Conservation (phyloP, 2,797 vertebrate species). For the Scarus forsteni region DNA sequence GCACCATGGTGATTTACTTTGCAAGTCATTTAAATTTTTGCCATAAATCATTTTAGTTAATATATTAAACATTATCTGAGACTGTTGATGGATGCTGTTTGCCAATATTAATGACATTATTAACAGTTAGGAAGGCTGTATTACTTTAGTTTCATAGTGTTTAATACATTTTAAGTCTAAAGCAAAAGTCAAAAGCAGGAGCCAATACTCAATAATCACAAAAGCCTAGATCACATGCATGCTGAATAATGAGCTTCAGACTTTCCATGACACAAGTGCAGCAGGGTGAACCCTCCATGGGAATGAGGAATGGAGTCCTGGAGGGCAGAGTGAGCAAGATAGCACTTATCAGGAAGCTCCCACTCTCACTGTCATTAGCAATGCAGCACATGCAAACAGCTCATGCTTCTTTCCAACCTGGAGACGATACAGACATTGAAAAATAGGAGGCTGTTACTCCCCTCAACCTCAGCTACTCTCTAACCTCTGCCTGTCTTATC, state of each 20-base stretch:
- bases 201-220: background rate
- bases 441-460: slow-evolving; percentile 53
- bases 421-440: slow-evolving; percentile 57
- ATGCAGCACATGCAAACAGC: slow-evolving; percentile 38
- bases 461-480: background rate
- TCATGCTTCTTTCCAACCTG: slow-evolving; percentile 38
- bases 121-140: background rate
- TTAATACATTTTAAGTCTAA: background rate
- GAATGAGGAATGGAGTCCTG: slow-evolving; percentile 37
- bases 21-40: too few relatives aligned
- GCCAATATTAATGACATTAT: background rate
- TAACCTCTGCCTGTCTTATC: slow-evolving; percentile 52
- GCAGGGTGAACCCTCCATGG: slow-evolving; percentile 15
- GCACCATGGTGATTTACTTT: too few relatives aligned
- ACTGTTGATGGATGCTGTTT: background rate
- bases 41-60: too few relatives aligned
- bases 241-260: slow-evolving; percentile 6
- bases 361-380: slow-evolving; percentile 63
- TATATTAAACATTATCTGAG: background rate
- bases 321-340: slow-evolving; percentile 50
- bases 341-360: slow-evolving; percentile 60
- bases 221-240: background rate
- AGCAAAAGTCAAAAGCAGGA: background rate
- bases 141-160: background rate
- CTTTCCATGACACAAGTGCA: background rate